These are phyloP conservation scores for Lasioglossum zephyrum DNA, from an alignment of 2,888 invertebrate genomes.

Conservation along the genomic window DNA sequence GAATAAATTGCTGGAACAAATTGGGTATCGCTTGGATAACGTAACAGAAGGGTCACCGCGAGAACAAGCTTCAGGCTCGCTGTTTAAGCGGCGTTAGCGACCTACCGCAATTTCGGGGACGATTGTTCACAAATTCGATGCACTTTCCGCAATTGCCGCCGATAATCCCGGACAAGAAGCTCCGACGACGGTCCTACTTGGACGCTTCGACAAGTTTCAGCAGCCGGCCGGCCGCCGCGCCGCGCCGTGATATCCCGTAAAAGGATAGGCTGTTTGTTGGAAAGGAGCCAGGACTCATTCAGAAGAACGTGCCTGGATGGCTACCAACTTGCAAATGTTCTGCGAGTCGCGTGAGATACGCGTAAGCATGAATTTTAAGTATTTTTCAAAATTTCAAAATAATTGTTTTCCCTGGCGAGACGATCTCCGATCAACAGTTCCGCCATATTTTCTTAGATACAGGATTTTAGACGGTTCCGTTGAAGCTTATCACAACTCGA, in stretches of 20 bases:
- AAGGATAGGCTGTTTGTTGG: conserved; percentile 70
- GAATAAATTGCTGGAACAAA: neutral
- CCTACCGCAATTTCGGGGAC: conserved; percentile 28
- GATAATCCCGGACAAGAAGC: conserved; percentile 50
- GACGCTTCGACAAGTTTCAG: conserved; percentile 48
- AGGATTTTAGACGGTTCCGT: neutral
- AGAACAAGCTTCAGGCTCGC: neutral
- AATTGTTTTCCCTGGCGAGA: neutral
- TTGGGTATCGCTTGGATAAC: neutral
- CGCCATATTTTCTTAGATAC: neutral
- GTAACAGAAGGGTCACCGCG: neutral
- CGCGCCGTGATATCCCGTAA: conserved; percentile 58
- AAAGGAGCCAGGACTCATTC: conserved; percentile 76
- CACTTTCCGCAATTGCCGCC: conserved; percentile 45
- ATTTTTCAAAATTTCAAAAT: conserved; percentile 4
- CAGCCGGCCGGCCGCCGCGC: conserved; percentile 40
- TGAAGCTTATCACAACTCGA: neutral
- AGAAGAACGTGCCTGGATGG: conserved; percentile 77
- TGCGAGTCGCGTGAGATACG: conserved; percentile 56
- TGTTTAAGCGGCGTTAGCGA: neutral
- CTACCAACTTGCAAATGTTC: conserved; percentile 80
- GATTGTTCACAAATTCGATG: conserved; percentile 47
- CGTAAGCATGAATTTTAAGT: conserved; percentile 34
- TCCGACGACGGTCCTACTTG: conserved; percentile 47
- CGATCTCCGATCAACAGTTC: conserved; percentile 7